Evolutionary conservation across 2,888 invertebrate genomes (phyloP).

Genomic region (Thymelicus lineola): DNA sequence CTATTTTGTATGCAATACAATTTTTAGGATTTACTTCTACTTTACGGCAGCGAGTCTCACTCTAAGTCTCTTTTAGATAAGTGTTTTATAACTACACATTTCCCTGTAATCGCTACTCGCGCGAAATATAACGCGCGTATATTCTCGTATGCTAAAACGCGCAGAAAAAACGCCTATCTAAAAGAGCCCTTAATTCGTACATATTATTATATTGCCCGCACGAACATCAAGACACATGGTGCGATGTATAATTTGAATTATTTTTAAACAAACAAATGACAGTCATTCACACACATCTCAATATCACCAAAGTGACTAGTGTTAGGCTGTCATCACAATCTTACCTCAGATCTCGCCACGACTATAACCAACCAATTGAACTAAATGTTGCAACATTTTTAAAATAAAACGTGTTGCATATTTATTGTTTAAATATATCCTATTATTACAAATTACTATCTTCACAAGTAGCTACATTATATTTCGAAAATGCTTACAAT

Average conservation of each 20-base stretch:
- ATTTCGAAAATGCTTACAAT: background rate
- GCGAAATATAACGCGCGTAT: no score
- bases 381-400: constrained; percentile 18
- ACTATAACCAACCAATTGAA: constrained; percentile 17
- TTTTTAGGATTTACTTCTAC: background rate
- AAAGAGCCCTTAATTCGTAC: background rate
- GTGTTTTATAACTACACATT: no score
- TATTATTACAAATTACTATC: constrained; percentile 24
- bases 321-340: constrained; percentile 41
- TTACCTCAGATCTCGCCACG: constrained; percentile 35
- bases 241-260: background rate
- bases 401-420: constrained; percentile 3
- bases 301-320: constrained; percentile 45
- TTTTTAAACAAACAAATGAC: constrained; percentile 22
- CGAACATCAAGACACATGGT: constrained; percentile 5
- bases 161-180: no score
- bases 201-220: background rate
- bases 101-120: no score
- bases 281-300: constrained; percentile 35
- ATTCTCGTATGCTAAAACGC: no score
- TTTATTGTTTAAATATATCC: constrained; percentile 20
- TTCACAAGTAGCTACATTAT: constrained; percentile 6
- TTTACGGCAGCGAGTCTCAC: background rate
- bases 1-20: background rate
- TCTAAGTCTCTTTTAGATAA: background rate